A percentile compares a stretch with the other conserved stretches of the same genome.
Evolutionary conservation across 1,140 invertebrate species (phyloP).

Genomic region (Planococcus citri): DNA sequence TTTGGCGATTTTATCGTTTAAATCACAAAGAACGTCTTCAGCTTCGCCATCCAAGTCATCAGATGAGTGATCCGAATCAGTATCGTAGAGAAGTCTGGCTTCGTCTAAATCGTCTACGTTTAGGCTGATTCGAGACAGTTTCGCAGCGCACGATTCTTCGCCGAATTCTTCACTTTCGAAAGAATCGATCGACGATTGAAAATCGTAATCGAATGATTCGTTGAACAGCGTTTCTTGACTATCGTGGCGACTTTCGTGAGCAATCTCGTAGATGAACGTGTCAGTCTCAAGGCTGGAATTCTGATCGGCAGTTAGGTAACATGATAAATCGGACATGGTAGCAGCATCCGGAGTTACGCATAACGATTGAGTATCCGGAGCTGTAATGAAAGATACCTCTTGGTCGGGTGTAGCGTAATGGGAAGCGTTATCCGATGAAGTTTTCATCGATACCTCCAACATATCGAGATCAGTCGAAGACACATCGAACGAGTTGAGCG

Average conservation of each 20-base stretch:
- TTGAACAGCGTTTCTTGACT: slow-evolving; percentile 4
- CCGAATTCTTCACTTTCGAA: not conserved
- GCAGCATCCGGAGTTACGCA: not conserved
- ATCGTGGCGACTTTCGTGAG: not conserved
- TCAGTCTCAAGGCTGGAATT: not conserved
- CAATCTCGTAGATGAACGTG: not conserved
- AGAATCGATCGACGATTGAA: not conserved
- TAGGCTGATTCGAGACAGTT: not conserved
- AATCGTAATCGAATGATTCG: not conserved
- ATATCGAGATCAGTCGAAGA: not conserved
- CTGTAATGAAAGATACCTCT: not conserved
- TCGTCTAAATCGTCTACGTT: not conserved
- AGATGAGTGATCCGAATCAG: too few relatives aligned
- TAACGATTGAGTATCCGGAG: not conserved
- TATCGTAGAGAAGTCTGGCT: not conserved
- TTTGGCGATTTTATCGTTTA: too few relatives aligned
- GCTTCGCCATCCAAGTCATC: too few relatives aligned
- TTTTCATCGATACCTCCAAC: not conserved
- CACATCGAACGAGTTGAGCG: not conserved
- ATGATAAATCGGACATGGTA: not conserved
- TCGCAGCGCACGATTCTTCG: not conserved
- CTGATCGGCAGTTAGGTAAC: slow-evolving; percentile 1
- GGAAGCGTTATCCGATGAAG: not conserved
- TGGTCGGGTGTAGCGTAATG: not conserved
- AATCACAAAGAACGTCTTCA: too few relatives aligned